Percentiles rank a stretch among this genome's conserved stretches.
These are phyloP conservation scores for Antheraea mylitta DNA, from an alignment of 1,140 invertebrate species.

Conservation along the genomic window DNA sequence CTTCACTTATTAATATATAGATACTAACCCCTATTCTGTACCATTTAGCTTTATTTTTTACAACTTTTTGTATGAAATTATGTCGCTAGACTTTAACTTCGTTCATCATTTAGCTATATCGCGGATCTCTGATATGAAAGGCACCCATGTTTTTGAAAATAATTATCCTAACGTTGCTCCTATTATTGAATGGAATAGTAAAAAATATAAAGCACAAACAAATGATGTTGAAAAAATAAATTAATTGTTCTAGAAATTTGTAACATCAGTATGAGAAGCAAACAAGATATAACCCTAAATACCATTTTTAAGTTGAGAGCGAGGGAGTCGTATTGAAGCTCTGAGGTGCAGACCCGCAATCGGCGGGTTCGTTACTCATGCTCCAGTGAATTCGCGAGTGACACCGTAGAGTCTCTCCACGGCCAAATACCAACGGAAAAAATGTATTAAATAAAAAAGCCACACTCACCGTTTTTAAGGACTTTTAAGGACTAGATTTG, in stretches of 20 bases:
- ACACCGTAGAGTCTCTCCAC: constrained; percentile 58
- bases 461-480: constrained; percentile 42
- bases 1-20: no score
- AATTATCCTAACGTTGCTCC: no score
- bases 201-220: no score
- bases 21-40: no score
- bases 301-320: constrained; percentile 37
- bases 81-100: no score
- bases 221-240: no score
- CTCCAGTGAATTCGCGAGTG: constrained; percentile 63
- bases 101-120: no score
- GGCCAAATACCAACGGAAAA: constrained; percentile 57
- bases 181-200: no score
- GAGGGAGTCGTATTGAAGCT: constrained; percentile 20
- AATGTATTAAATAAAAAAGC: constrained; percentile 66
- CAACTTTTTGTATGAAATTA: no score
- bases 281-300: neutral
- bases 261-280: neutral
- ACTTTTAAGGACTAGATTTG: neutral
- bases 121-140: no score
- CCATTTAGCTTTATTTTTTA: no score
- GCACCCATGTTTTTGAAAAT: no score
- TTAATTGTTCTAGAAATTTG: neutral
- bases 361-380: constrained; percentile 65
- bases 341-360: constrained; percentile 35